These are phyloP conservation scores for Dynastes maya DNA, from an alignment of 2,888 invertebrate species.

Conservation along the genomic window DNA sequence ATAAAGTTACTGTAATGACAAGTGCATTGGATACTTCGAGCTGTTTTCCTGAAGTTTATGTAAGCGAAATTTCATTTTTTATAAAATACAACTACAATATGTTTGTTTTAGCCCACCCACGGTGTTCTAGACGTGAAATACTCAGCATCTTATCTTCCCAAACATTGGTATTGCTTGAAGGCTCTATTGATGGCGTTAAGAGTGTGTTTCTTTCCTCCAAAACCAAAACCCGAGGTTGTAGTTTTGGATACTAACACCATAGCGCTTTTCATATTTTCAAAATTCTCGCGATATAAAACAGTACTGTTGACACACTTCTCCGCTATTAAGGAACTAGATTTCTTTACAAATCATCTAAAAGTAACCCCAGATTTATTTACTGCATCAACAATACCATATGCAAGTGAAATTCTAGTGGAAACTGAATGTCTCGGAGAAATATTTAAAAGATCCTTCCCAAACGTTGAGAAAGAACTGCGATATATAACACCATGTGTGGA, in stretches of 20 bases:
- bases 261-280: conserved; percentile 62
- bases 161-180: conserved; percentile 56
- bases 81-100: neutral
- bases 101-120: conserved; percentile 56
- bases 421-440: conserved; percentile 63
- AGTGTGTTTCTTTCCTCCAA: conserved; percentile 62
- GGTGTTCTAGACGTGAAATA: conserved; percentile 60
- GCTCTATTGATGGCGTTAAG: conserved; percentile 63
- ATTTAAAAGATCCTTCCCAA: conserved; percentile 63
- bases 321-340: conserved; percentile 53
- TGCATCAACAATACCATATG: conserved; percentile 63
- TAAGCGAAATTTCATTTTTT: conserved; percentile 56
- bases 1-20: conserved; percentile 63
- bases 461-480: conserved; percentile 57
- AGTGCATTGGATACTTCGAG: conserved; percentile 60
- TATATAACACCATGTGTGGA: conserved; percentile 64
- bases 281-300: conserved; percentile 61
- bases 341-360: conserved; percentile 58
- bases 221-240: conserved; percentile 62
- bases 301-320: conserved; percentile 62
- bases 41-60: conserved; percentile 62
- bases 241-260: conserved; percentile 63
- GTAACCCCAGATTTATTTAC: conserved; percentile 61
- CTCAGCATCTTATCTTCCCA: conserved; percentile 65
- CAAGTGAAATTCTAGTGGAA: conserved; percentile 65